A percentile compares a stretch with the other conserved stretches of the same genome.
phyloP scores from a whole-genome alignment of 1,140 invertebrate genomes.

The Drosophila burlai region DNA sequence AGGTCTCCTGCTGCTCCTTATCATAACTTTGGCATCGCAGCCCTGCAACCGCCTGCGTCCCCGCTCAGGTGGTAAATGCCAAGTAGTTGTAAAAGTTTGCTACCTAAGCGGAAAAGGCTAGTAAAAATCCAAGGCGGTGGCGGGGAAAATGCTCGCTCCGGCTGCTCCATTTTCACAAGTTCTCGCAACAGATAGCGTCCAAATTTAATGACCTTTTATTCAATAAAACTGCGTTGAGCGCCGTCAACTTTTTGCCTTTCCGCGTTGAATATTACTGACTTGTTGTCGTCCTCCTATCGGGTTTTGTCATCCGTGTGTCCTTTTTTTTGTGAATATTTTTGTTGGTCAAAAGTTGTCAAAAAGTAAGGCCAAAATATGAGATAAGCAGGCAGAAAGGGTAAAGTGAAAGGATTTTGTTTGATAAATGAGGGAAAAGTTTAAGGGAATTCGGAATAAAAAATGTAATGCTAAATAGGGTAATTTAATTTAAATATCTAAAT shows the following conservation, averaged over 20 bases:
- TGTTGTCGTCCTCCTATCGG: conserved; percentile 23
- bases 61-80: conserved; percentile 72
- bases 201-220: conserved; percentile 84
- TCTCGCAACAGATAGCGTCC: conserved; percentile 79
- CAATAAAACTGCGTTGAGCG: conserved; percentile 75
- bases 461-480: neutral
- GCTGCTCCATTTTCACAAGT: conserved; percentile 72
- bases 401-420: conserved; percentile 32
- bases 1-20: conserved; percentile 66
- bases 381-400: conserved; percentile 16
- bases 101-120: conserved; percentile 77
- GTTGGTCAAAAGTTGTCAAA: conserved; percentile 37
- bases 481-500: neutral
- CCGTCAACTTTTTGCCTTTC: conserved; percentile 30
- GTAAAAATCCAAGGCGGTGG: conserved; percentile 56
- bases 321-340: conserved; percentile 10
- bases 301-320: conserved; percentile 22
- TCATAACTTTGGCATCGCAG: conserved; percentile 77
- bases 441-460: neutral
- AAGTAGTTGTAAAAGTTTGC: conserved; percentile 82
- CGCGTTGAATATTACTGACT: conserved; percentile 20
- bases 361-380: conserved; percentile 27
- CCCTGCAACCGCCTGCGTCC: neutral
- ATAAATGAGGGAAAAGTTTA: conserved; percentile 23
- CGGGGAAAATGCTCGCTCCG: conserved; percentile 38